These are phyloP conservation scores for Perognathus longimembris DNA, from an alignment of 2,113 vertebrate genomes.

Conservation along the genomic window DNA sequence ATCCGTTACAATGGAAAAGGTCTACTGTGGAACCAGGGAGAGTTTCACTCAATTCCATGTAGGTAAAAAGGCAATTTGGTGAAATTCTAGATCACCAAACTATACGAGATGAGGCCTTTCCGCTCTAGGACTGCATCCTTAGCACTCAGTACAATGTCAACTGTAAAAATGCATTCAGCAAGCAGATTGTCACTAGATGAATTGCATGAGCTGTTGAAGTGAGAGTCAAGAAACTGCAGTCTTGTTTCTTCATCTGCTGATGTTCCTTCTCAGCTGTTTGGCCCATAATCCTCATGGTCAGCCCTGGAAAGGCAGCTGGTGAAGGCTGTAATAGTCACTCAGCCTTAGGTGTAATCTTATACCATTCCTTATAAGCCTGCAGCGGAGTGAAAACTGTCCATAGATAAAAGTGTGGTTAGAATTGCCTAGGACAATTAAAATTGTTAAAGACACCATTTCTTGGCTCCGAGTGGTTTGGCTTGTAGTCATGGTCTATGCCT, in stretches of 20 bases:
- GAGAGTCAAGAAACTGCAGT: not conserved
- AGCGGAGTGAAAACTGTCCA: not conserved
- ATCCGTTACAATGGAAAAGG: not conserved
- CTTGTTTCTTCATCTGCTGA: slow-evolving; percentile 42
- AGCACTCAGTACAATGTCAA: not conserved
- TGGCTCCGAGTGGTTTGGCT: not conserved
- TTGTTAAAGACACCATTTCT: not conserved
- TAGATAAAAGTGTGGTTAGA: not conserved
- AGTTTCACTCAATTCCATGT: not conserved
- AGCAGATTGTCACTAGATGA: not conserved
- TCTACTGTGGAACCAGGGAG: not conserved
- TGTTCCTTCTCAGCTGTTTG: slow-evolving; percentile 1
- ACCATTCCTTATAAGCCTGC: not conserved
- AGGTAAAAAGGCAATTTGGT: not conserved
- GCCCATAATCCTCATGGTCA: slow-evolving; percentile 6
- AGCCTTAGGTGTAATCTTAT: not conserved
- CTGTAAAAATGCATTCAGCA: not conserved
- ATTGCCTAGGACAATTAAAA: not conserved
- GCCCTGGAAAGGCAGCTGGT: slow-evolving; percentile 9
- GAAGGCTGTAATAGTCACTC: not conserved
- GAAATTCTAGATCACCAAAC: not conserved
- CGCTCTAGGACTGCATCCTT: not conserved
- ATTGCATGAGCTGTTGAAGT: not conserved
- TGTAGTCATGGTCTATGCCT: not conserved
- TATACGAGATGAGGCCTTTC: not conserved